These are phyloP conservation scores for Mormyrus proboscirostris DNA, from an alignment of 2,797 vertebrate genomes.

Conservation along the genomic window DNA sequence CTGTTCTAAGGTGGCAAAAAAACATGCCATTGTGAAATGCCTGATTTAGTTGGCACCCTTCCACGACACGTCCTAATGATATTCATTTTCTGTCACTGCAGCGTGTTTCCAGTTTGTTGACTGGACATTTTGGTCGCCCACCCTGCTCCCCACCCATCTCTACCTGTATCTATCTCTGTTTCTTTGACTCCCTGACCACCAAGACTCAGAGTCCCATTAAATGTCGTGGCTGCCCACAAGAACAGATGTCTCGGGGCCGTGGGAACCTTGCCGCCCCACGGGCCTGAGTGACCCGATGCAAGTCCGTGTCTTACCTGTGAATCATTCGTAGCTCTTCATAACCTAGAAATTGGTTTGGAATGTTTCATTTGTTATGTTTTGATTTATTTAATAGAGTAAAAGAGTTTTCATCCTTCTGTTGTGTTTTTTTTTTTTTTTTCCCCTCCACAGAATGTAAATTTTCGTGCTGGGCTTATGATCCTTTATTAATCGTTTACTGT, in stretches of 20 bases:
- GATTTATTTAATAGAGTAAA: not conserved
- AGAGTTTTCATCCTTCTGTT: not conserved
- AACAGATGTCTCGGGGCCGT: not conserved
- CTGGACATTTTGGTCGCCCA: constrained; percentile 24
- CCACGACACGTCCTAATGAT: not conserved
- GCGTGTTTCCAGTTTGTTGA: constrained; percentile 72
- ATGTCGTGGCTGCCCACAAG: not conserved
- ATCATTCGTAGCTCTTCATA: not conserved
- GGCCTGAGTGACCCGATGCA: not conserved
- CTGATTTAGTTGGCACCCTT: not conserved
- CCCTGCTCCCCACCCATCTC: not conserved
- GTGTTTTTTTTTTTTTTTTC: not conserved
- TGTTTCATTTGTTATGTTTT: not conserved
- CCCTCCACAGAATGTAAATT: not conserved
- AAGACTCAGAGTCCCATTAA: not conserved
- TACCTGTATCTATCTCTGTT: not conserved
- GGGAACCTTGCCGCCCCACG: not conserved
- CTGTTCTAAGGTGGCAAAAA: not conserved
- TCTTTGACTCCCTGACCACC: not conserved
- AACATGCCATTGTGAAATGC: too few relatives aligned
- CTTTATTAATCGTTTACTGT: not conserved
- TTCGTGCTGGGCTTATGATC: not conserved
- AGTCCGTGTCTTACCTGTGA: not conserved
- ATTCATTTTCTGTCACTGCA: constrained; percentile 34
- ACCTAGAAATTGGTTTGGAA: not conserved